Percentiles rank a stretch among this genome's conserved stretches.
Evolutionary conservation across 1,140 invertebrate species (phyloP).

Genomic region (Oreohelix idahoensis): DNA sequence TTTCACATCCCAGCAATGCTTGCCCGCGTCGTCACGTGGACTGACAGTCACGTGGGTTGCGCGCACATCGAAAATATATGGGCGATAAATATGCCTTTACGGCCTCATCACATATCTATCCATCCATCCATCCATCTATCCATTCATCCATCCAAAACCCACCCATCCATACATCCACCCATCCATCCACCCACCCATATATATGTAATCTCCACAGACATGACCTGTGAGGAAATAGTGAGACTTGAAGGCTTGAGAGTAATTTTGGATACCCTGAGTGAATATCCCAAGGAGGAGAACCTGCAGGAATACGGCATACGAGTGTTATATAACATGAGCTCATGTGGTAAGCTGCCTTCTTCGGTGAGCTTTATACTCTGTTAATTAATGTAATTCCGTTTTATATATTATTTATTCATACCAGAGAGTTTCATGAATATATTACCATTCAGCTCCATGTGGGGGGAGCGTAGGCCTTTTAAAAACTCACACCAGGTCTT

Average conservation of each 20-base stretch:
- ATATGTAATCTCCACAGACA: constrained; percentile 31
- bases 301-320: constrained; percentile 58
- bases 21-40: neutral
- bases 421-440: too few relatives aligned
- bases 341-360: constrained; percentile 49
- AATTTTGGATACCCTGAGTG: constrained; percentile 40
- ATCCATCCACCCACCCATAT: neutral
- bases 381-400: too few relatives aligned
- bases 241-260: constrained; percentile 30
- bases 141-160: neutral
- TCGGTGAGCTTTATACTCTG: too few relatives aligned
- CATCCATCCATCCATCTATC: neutral
- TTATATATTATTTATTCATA: too few relatives aligned
- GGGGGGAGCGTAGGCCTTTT: too few relatives aligned
- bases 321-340: constrained; percentile 49
- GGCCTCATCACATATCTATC: too few relatives aligned
- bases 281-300: constrained; percentile 44
- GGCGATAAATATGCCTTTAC: too few relatives aligned
- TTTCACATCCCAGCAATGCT: too few relatives aligned
- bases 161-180: neutral
- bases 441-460: too few relatives aligned
- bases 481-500: too few relatives aligned
- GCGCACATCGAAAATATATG: too few relatives aligned
- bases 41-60: neutral
- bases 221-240: constrained; percentile 47